Base-by-base conservation (phyloP, 1,140 invertebrate species). In the Chironomus tepperi region DNA sequence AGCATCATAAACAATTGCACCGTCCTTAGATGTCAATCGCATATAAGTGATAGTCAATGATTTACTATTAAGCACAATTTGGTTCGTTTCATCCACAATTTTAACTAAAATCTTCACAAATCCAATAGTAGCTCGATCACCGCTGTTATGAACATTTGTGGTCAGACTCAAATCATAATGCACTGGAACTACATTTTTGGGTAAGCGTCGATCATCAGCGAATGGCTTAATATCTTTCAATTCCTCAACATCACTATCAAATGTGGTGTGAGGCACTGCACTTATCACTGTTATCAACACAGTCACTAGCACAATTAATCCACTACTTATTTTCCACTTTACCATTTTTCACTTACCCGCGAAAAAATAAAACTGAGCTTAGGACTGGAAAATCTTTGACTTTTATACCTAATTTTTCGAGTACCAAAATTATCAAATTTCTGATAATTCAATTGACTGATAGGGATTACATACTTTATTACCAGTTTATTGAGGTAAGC, bases 201-300 rank as follows among this genome's bases (percentile, higher is more conserved):
- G 73, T 10, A 73, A 18, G 8, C 73, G 15, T 16, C 75, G 42
- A 7, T 74, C 2, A 21, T 21, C 74, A 10, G 80, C 78, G 73
- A 76, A 73, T 43, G 75, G 72, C 18, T 18, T 18, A 6, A 70
- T 9, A 18, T 57, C 10, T 12, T 57, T 12, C 5, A n/a, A 12
- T 57, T 57, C 47, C 5, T n/a, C 47, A 57, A 5, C 15, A 57
- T 57, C 47, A 57, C 12, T 57, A 3, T 57, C 12, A 15, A 34
- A 34, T 34, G 24, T 2, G 1, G 1, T 34, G 1, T 10, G 9
- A 57, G 65, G 65, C 65, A 16, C 7, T 19, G 16, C 65, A 70
- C 10, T 70, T 21, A 21, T 21, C 65, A 70, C 65, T 21, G 65
- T 8, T 19, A 70, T 7, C 2, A 70, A 3, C 16, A 70, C 65